Percentiles rank a stretch among this genome's conserved stretches.
Conservation (phyloP, 2,888 invertebrate genomes). For the Steromphala cineraria region DNA sequence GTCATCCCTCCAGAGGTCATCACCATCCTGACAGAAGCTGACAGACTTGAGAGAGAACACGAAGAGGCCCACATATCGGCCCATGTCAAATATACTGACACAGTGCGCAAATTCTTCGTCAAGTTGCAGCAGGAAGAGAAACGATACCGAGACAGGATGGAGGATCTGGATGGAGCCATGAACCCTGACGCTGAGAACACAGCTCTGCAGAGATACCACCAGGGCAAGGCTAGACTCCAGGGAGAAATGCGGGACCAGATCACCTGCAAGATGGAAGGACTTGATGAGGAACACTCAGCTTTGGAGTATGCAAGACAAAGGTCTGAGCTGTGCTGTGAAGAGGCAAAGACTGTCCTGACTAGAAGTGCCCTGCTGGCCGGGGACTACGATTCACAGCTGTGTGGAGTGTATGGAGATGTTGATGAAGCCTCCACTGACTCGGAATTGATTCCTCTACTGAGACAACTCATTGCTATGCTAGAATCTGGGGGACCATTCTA, state of each 20-base stretch:
- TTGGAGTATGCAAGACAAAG: constrained; percentile 68
- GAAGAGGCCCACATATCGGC: constrained; percentile 61
- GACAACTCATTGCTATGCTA: constrained; percentile 69
- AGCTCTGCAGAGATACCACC: constrained; percentile 59
- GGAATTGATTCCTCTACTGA: constrained; percentile 70
- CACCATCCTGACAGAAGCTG: constrained; percentile 66
- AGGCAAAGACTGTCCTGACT: constrained; percentile 67
- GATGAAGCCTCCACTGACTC: constrained; percentile 58
- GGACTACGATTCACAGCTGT: constrained; percentile 67
- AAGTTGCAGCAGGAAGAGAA: constrained; percentile 69
- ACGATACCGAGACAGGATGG: constrained; percentile 61
- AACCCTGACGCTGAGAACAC: constrained; percentile 69
- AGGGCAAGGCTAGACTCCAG: constrained; percentile 63
- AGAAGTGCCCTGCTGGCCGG: constrained; percentile 63
- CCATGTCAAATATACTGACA: constrained; percentile 66
- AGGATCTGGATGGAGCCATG: constrained; percentile 64
- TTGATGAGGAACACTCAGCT: constrained; percentile 65
- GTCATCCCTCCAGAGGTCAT: constrained; percentile 68
- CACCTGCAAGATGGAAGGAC: constrained; percentile 57
- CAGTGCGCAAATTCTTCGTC: constrained; percentile 63
- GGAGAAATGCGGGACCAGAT: constrained; percentile 69
- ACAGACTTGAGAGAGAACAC: constrained; percentile 56
- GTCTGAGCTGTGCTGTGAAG: constrained; percentile 65
- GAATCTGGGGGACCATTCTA: constrained; percentile 71
- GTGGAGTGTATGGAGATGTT: constrained; percentile 68